Conservation (phyloP, 2,888 invertebrate genomes). For the Meandrusa payeni region DNA sequence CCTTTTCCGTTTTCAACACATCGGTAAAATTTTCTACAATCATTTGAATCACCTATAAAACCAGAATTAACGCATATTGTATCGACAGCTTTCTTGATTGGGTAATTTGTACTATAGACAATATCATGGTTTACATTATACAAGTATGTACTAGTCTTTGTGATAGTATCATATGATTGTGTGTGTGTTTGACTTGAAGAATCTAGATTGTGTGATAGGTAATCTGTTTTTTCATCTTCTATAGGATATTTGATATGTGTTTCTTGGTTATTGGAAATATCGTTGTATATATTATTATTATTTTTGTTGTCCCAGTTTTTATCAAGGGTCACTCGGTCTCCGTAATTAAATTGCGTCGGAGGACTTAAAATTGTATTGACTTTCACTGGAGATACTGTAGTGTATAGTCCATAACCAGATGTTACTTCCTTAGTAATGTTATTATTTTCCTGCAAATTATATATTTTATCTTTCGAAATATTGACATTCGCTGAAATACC, state of each 20-base stretch:
- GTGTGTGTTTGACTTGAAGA: constrained; percentile 11
- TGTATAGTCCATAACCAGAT: background rate
- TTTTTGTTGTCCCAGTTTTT: constrained; percentile 5
- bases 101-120: constrained; percentile 16
- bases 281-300: constrained; percentile 7
- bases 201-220: constrained; percentile 1
- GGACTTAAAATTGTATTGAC: constrained; percentile 30
- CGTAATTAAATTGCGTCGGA: constrained; percentile 23
- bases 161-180: constrained; percentile 26
- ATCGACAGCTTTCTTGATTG: constrained; percentile 23
- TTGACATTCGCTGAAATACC: constrained; percentile 27
- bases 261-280: constrained; percentile 6
- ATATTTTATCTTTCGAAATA: background rate
- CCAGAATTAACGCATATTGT: constrained; percentile 68
- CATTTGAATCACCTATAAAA: constrained; percentile 74
- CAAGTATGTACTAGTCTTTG: constrained; percentile 27
- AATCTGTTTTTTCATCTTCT: constrained; percentile 13
- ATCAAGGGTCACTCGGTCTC: constrained; percentile 12
- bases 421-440: background rate
- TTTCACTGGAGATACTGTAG: constrained; percentile 20
- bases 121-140: background rate
- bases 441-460: constrained; percentile 2
- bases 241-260: constrained; percentile 15
- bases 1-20: constrained; percentile 78
- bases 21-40: constrained; percentile 85